Percentiles rank a stretch among this genome's conserved stretches.
Conservation (phyloP, 2,797 vertebrate species). For the Salmo trutta region DNA sequence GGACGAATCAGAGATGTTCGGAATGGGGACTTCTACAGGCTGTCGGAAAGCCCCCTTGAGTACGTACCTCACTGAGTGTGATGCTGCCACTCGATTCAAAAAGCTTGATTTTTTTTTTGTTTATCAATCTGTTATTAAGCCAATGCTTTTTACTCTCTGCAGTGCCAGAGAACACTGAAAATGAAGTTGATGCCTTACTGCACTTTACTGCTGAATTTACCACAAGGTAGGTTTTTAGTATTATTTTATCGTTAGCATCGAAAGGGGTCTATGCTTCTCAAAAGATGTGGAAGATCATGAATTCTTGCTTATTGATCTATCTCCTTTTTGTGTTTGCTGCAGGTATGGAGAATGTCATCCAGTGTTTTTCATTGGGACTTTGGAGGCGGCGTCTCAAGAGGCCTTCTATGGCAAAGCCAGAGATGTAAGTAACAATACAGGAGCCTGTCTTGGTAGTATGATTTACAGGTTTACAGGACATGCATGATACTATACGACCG, state of each 20-base stretch:
- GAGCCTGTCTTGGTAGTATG: neutral
- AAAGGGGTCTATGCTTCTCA: neutral
- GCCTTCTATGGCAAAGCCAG: slow-evolving; percentile 99
- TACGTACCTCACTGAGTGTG: slow-evolving; percentile 67
- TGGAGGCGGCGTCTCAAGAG: slow-evolving; percentile 99
- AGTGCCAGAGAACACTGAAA: slow-evolving; percentile 99
- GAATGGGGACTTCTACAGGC: slow-evolving; percentile 84
- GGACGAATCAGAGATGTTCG: slow-evolving; percentile 97
- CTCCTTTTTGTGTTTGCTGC: slow-evolving; percentile 20
- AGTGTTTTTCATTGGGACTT: slow-evolving; percentile 97
- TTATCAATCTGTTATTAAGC: neutral
- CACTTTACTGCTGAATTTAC: slow-evolving; percentile 99
- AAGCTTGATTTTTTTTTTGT: neutral
- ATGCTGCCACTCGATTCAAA: neutral
- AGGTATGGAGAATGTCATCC: slow-evolving; percentile 99
- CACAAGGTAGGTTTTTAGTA: slow-evolving; percentile 83
- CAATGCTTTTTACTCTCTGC: slow-evolving; percentile 26
- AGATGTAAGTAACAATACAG: slow-evolving; percentile 88
- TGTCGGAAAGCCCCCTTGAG: slow-evolving; percentile 98
- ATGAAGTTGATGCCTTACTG: slow-evolving; percentile 98
- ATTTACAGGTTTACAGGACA: neutral
- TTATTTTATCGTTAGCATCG: neutral
- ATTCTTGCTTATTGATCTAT: neutral
- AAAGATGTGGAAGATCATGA: neutral
- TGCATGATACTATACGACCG: neutral